Evolutionary conservation across 2,113 vertebrate species (phyloP).

Genomic region (Danio rerio): DNA sequence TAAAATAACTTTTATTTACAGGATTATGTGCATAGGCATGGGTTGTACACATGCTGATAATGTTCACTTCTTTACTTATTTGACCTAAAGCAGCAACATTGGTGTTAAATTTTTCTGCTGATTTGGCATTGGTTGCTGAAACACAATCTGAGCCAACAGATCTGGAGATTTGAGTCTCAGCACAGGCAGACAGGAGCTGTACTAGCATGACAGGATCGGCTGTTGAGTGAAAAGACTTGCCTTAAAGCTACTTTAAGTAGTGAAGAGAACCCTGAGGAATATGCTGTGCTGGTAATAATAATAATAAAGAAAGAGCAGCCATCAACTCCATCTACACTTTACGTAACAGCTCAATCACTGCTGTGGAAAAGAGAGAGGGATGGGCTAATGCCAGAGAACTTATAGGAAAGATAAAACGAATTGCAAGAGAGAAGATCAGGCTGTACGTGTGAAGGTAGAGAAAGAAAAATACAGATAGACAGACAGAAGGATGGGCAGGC

Average conservation of each 20-base stretch:
- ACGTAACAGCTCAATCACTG: slow-evolving; percentile 14
- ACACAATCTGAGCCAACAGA: background rate
- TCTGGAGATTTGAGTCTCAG: background rate
- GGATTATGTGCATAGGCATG: background rate
- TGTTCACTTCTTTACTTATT: background rate
- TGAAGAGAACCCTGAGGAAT: slow-evolving; percentile 6
- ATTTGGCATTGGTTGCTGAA: background rate
- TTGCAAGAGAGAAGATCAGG: slow-evolving; percentile 4
- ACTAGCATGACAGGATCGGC: background rate
- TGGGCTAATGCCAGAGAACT: background rate
- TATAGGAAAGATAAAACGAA: background rate
- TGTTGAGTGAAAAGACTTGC: background rate
- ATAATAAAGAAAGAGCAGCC: background rate
- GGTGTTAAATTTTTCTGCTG: background rate
- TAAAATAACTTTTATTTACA: background rate
- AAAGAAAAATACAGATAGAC: background rate
- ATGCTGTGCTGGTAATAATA: background rate
- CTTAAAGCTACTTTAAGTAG: background rate
- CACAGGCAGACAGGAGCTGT: background rate
- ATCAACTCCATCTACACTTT: background rate
- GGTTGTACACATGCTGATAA: too few relatives aligned
- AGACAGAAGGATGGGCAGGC: too few relatives aligned
- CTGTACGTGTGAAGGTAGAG: background rate
- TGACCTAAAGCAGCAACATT: background rate
- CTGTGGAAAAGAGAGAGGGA: background rate